Percentiles rank a stretch among this genome's conserved stretches.
Conservation (phyloP, 2,888 invertebrate genomes). For the Phymatocera aterrima region DNA sequence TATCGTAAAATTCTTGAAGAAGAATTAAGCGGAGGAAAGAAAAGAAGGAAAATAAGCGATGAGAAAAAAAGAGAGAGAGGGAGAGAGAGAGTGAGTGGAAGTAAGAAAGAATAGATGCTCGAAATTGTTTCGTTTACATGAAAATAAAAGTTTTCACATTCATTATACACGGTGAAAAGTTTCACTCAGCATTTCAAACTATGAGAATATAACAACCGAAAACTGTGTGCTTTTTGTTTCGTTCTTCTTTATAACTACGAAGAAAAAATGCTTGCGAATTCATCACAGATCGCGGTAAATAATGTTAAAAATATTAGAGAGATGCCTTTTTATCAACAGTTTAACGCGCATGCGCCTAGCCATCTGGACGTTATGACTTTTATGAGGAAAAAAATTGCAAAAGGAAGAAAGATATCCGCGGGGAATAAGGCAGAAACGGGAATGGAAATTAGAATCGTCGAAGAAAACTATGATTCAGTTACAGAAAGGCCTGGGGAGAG, state of each 20-base stretch:
- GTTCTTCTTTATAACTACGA: too few species aligned
- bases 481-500: background rate
- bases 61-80: too few species aligned
- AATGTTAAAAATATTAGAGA: background rate
- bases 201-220: too few species aligned
- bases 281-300: background rate
- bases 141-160: background rate
- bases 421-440: background rate
- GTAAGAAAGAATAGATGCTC: background rate
- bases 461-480: background rate
- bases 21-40: background rate
- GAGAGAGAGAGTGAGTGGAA: too few species aligned
- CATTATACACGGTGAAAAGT: too few species aligned
- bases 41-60: too few species aligned
- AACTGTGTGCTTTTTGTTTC: too few species aligned
- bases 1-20: background rate
- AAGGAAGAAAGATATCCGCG: too few species aligned
- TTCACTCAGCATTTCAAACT: too few species aligned
- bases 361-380: too few species aligned
- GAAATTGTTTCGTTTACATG: background rate
- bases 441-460: constrained; percentile 30
- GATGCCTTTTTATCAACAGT: background rate
- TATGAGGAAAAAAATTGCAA: too few species aligned
- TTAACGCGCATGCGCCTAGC: too few species aligned
- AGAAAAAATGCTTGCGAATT: background rate